phyloP scores from a whole-genome alignment of 2,888 invertebrate species.

The Lepidochrysops patricia region DNA sequence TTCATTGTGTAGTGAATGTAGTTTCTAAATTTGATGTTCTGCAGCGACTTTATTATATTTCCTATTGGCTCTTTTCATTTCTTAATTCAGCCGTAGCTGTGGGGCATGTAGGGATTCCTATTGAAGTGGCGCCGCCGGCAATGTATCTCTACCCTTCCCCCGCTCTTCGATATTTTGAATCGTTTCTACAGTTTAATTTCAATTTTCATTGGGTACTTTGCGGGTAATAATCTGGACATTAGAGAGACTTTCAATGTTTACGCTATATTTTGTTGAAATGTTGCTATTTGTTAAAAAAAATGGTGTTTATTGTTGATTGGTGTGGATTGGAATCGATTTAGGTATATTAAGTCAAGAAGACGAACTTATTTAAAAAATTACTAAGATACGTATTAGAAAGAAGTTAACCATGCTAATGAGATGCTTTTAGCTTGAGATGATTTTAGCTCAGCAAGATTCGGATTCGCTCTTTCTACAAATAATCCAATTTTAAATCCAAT shows the following conservation, averaged over 20 bases:
- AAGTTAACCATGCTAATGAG: neutral
- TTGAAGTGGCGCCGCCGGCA: slow-evolving; percentile 15
- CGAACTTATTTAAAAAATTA: neutral
- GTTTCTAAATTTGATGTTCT: slow-evolving; percentile 16
- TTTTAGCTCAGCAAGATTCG: neutral
- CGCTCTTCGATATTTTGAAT: neutral
- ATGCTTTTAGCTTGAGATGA: neutral
- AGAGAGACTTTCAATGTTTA: no score
- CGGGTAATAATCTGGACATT: neutral
- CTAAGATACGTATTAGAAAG: no score
- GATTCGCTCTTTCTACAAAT: neutral
- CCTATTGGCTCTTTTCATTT: slow-evolving; percentile 23
- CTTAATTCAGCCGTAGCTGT: slow-evolving; percentile 20
- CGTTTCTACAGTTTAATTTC: slow-evolving; percentile 1
- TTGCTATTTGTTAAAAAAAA: no score
- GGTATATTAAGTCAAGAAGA: no score
- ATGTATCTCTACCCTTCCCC: neutral
- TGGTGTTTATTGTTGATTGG: no score
- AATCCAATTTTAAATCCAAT: neutral
- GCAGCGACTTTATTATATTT: slow-evolving; percentile 19
- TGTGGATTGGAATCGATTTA: no score
- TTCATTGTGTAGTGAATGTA: slow-evolving; percentile 17
- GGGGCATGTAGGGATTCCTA: slow-evolving; percentile 18
- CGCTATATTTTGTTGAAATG: no score
- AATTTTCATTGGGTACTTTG: neutral